Evolutionary conservation across 2,888 invertebrate species (phyloP).

Genomic region (Drosophila pullipes): DNA sequence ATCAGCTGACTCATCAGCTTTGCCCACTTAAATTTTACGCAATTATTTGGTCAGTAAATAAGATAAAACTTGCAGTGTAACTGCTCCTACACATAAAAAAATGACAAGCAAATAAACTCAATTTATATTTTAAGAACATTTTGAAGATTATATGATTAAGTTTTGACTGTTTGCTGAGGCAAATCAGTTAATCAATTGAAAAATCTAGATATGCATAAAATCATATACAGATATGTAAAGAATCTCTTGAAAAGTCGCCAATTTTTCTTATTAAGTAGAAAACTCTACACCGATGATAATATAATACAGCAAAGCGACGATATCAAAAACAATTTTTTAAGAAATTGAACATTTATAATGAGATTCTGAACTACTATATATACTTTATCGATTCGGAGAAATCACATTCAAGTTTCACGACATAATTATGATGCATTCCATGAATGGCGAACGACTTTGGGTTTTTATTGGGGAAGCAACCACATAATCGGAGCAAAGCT

Average conservation of each 20-base stretch:
- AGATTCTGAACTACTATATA: background rate
- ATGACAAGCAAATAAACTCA: background rate
- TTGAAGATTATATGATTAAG: background rate
- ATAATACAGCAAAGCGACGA: too few species aligned
- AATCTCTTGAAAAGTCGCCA: background rate
- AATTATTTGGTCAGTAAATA: constrained; percentile 25
- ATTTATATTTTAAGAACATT: background rate
- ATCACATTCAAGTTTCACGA: background rate
- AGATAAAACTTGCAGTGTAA: constrained; percentile 7
- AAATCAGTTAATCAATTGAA: background rate
- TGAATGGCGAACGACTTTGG: background rate
- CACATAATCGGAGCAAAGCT: too few species aligned
- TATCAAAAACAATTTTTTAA: background rate
- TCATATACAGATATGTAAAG: too few species aligned
- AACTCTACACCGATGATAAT: background rate
- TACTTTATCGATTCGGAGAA: background rate
- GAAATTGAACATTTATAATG: background rate
- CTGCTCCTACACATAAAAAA: too few species aligned
- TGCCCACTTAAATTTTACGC: background rate
- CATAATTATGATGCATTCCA: background rate
- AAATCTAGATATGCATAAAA: too few species aligned
- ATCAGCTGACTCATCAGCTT: constrained; percentile 21
- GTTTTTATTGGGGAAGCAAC: background rate
- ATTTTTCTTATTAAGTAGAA: background rate
- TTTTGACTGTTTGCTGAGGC: background rate